phyloP scores from a whole-genome alignment of 2,797 vertebrate genomes.

The Tokudaia tokunoshimensis region DNA sequence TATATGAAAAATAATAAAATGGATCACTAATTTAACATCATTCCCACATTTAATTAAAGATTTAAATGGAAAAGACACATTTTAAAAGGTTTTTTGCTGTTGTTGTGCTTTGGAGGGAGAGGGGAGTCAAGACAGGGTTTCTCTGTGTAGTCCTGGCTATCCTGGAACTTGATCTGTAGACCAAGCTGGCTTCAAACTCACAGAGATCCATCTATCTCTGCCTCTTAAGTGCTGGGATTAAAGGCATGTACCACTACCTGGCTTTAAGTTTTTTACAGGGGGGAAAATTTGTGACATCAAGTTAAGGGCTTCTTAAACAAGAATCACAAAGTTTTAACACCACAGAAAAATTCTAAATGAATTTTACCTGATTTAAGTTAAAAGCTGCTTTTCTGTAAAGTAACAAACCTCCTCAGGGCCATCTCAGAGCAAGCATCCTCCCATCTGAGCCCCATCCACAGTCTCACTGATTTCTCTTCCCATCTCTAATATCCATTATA shows the following conservation, averaged over 20 bases:
- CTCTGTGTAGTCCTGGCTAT: background rate
- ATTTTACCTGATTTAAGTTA: constrained; percentile 27
- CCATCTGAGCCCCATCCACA: background rate
- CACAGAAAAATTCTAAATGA: background rate
- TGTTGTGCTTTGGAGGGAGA: background rate
- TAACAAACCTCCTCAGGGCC: background rate
- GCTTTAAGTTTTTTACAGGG: too few relatives aligned
- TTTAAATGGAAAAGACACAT: background rate
- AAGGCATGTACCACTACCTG: too few relatives aligned
- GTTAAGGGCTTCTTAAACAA: constrained; percentile 25
- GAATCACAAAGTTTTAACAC: background rate
- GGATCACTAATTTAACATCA: background rate
- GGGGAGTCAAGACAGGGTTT: background rate
- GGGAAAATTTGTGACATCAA: background rate
- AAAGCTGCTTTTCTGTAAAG: background rate
- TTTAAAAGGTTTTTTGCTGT: background rate
- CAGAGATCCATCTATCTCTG: background rate
- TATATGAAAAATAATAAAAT: background rate
- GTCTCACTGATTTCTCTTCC: background rate
- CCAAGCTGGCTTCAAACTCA: background rate
- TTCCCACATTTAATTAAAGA: background rate
- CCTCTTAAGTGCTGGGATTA: background rate
- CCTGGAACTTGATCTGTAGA: background rate
- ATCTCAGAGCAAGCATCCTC: background rate
- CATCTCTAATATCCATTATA: background rate